Evolutionary conservation across 1,140 invertebrate species (phyloP).

Genomic region (Chironomus tepperi): DNA sequence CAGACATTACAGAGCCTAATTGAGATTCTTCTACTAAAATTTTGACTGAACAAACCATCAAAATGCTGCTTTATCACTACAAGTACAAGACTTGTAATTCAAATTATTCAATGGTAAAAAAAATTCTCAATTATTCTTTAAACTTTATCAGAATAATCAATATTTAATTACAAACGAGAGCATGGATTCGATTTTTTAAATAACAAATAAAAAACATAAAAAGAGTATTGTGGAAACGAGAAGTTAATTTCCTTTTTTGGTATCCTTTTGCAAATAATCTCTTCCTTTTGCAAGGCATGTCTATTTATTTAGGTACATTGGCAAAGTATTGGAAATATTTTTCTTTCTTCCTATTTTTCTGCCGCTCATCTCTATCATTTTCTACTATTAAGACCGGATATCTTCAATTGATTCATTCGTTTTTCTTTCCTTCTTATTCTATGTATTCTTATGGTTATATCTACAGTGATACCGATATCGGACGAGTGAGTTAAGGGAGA

Average conservation of each 20-base stretch:
- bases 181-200: background rate
- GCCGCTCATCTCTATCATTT: background rate
- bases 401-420: conserved; percentile 12
- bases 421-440: background rate
- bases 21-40: too few species aligned
- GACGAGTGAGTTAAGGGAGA: background rate
- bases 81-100: too few species aligned
- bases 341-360: background rate
- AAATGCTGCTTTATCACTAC: too few species aligned
- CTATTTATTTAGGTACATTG: conserved; percentile 20
- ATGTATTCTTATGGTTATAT: too few species aligned
- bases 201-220: background rate
- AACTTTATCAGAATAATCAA: background rate
- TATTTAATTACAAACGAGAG: background rate
- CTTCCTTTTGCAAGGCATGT: conserved; percentile 11
- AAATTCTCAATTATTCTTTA: too few species aligned
- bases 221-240: conserved; percentile 4
- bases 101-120: too few species aligned
- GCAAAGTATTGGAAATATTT: background rate
- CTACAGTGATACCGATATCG: too few species aligned
- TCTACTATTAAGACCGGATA: conserved; percentile 19
- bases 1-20: too few species aligned
- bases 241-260: conserved; percentile 21
- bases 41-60: too few species aligned
- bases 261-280: conserved; percentile 20